Evolutionary conservation across 2,797 vertebrate species (phyloP), one percentile per base, ranked within the genome.

Genomic region (Gastrophryne carolinensis): DNA sequence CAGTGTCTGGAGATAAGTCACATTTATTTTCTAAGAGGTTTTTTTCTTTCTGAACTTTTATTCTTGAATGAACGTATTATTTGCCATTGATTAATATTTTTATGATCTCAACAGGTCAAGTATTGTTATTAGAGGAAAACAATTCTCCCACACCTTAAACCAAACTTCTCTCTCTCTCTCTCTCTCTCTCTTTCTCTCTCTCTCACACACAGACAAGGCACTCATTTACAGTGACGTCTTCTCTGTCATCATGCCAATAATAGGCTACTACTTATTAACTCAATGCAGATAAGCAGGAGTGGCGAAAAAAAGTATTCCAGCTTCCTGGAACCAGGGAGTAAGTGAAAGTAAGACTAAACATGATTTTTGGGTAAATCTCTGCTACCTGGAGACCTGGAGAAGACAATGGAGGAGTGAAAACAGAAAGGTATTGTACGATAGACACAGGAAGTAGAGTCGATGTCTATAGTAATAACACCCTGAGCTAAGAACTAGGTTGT

Each of bases 391-490:
- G 9, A 47, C 10, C 7, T 0, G 47, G 61, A 44, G 23, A 35
- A 29, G 9, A 8, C 19, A 13, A 3, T 9, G 49, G 41, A 5
- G n/a, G 23, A 37, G 15, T 53, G 32, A 52, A 39, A 27, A 17
- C 52, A 63, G 7, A 34, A 47, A 65, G 27, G 27, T 74, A 54
- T 4, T 30, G 60, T 39, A 62, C 30, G 35, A 61, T 30, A 26
- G 13, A 37, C 50, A 37, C n/a, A 41, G 24, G 24, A 41, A 29
- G 44, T 4, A 52, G 23, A n/a, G 30, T 10, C 53, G 10, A 4
- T 54, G 10, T 21, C 23, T 21, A 12, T 7, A 19, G 41, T n/a
- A 44, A 19, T 32, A n/a, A 58, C 1, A 26, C 19, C 34, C 21
- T n/a, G 57, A 23, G 30, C 19, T 23, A 27, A 72, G 50, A 44